Conservation (phyloP, 37 sponge, comb jelly and placozoan species). For the Trichoplax adhaerens region DNA sequence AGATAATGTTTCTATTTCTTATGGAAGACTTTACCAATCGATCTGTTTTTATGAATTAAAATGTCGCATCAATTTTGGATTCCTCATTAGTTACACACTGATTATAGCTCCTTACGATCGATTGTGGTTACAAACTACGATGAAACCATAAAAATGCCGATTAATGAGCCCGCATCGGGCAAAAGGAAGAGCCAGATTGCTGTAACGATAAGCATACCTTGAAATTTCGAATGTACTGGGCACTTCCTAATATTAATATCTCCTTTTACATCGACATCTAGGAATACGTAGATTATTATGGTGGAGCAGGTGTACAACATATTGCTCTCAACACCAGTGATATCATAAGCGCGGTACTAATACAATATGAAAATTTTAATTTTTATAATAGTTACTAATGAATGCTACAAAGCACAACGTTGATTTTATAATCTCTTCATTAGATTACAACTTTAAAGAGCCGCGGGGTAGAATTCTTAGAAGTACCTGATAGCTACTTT, state of each 20-base stretch:
- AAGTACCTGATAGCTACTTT: slow-evolving; percentile 77
- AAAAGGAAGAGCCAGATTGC: slow-evolving; percentile 94
- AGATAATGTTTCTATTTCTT: neutral
- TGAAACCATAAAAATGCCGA: slow-evolving; percentile 97
- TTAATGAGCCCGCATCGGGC: slow-evolving; percentile 94
- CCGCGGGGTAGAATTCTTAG: slow-evolving; percentile 73
- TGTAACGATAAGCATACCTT: neutral
- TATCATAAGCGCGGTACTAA: neutral
- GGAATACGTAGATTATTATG: slow-evolving; percentile 94
- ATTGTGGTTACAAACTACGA: slow-evolving; percentile 96
- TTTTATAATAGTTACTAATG: neutral
- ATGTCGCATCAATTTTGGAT: neutral
- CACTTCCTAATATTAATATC: neutral
- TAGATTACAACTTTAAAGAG: slow-evolving; percentile 63
- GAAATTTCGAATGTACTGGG: neutral
- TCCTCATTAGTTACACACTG: slow-evolving; percentile 69
- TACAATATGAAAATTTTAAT: neutral
- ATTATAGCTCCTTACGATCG: slow-evolving; percentile 83
- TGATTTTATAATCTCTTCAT: neutral
- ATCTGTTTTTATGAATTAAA: neutral
- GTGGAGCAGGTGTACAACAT: slow-evolving; percentile 91
- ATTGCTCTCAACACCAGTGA: slow-evolving; percentile 54
- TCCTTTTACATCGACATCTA: slow-evolving; percentile 5
- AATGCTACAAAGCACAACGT: too few species aligned
- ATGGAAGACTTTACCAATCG: neutral